Evolutionary conservation across 2,888 invertebrate genomes (phyloP), one percentile per base, ranked within the genome.

Genomic region (Drosophila gaucha): DNA sequence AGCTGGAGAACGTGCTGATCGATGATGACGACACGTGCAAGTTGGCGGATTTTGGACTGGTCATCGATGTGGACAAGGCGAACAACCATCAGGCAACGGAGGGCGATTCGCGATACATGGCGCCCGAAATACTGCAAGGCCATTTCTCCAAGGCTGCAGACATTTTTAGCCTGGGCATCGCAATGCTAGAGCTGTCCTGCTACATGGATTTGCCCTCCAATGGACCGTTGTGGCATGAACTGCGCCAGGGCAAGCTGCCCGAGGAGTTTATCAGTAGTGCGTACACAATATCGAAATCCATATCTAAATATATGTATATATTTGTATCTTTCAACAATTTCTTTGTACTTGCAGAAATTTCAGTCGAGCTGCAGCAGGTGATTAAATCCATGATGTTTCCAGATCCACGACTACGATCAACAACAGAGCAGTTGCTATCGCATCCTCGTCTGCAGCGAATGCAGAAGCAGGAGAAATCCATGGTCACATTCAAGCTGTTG

Each of bases 51-150:
- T 96, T 96, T 90, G 96, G 96, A 10, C 92, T 96, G 12, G 93
- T 95, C 12, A 92, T 94, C 22, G 94, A 95, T 89, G 86, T 95
- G 28, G 93, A 93, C 56, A 92, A 93, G 92, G 92, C 92, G 28
- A 93, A 93, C 77, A 91, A 92, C 12, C 91, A 93, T 59, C 93
- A 94, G 67, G 93, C 93, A 10, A 93, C 93, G 6, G 96, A 96
- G 91, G 96, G 96, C 0, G 96, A 96, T 91, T 94, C 95, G 0
- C 94, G 95, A 72, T 96, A 96, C 89, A 92, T 96, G 78, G 95
- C 96, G 0, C 93, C 94, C 24, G 96, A 96, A 92, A 92, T 96
- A 18, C 92, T 96, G 88, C 92, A 94, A 67, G 94, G 94, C 16
- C 91, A 92, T 35, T 95, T 95, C 87, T 93, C 94, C 2, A 94